Conservation (phyloP, 2,113 vertebrate species). For the Dicentrarchus labrax region DNA sequence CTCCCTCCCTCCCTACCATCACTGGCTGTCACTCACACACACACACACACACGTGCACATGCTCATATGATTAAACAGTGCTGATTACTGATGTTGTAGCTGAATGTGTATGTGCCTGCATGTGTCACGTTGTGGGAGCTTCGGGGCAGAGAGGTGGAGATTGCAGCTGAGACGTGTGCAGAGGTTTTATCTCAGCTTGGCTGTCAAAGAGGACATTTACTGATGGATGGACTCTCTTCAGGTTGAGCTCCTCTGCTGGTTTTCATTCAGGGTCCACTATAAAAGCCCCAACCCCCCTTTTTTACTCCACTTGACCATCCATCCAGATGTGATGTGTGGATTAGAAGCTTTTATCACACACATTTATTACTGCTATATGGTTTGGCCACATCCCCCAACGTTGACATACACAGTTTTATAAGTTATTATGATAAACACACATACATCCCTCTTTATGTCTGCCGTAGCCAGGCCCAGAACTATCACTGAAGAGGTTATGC, state of each 20-base stretch:
- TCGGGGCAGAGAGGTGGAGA: constrained; percentile 18
- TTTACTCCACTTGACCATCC: constrained; percentile 59
- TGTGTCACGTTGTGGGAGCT: constrained; percentile 42
- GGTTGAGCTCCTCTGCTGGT: constrained; percentile 55
- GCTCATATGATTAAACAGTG: constrained; percentile 62
- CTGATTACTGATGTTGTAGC: constrained; percentile 42
- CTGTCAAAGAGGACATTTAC: constrained; percentile 51
- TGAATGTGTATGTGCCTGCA: constrained; percentile 21
- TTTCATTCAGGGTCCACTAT: constrained; percentile 62
- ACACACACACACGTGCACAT: constrained; percentile 45
- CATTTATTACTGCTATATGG: constrained; percentile 38
- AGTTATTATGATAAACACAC: constrained; percentile 50
- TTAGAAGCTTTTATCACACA: constrained; percentile 77
- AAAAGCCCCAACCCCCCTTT: constrained; percentile 39
- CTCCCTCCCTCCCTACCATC: constrained; percentile 19
- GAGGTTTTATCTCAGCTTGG: constrained; percentile 38
- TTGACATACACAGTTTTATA: constrained; percentile 12
- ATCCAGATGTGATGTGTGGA: constrained; percentile 78
- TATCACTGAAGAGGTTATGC: neutral
- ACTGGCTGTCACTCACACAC: constrained; percentile 54
- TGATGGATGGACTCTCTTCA: constrained; percentile 54
- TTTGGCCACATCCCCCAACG: constrained; percentile 34
- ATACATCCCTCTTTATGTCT: neutral
- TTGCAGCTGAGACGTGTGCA: neutral
- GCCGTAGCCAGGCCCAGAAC: neutral